Conservation (phyloP, 1,140 invertebrate species). For the Notospermus geniculatus region DNA sequence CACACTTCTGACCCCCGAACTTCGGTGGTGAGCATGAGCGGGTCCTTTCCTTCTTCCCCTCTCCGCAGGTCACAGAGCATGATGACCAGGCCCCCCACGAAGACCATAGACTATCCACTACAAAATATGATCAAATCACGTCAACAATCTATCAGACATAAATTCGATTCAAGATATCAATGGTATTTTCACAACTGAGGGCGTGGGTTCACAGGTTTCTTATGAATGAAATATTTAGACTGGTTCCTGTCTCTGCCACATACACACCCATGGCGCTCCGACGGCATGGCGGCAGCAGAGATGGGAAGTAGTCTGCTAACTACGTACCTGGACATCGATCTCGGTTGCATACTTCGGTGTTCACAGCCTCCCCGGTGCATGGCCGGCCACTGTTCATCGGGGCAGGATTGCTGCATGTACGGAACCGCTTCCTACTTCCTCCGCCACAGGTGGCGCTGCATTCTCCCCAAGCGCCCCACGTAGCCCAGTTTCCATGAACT, state of each 20-base stretch:
- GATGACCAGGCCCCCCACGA: conserved; percentile 45
- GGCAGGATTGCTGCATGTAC: conserved; percentile 46
- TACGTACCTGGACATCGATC: conserved; percentile 47
- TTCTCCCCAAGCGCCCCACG: conserved; percentile 43
- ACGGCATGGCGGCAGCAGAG: too few species aligned
- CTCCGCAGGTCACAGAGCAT: conserved; percentile 49
- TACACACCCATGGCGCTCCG: too few species aligned
- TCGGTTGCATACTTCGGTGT: conserved; percentile 40
- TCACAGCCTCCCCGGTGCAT: conserved; percentile 42
- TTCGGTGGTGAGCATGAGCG: conserved; percentile 37
- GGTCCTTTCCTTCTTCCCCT: conserved; percentile 28
- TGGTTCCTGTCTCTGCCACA: too few species aligned
- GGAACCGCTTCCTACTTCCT: conserved; percentile 41
- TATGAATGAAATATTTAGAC: too few species aligned
- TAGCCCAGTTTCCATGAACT: conserved; percentile 52
- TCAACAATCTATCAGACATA: too few species aligned
- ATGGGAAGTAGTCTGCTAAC: too few species aligned
- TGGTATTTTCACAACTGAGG: too few species aligned
- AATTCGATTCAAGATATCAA: too few species aligned
- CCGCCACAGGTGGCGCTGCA: conserved; percentile 49
- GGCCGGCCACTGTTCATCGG: conserved; percentile 46
- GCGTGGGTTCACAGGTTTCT: too few species aligned
- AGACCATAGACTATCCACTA: conserved; percentile 47
- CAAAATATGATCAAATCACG: conserved; percentile 1
- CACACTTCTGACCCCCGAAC: conserved; percentile 38